Evolutionary conservation across 2,888 invertebrate genomes (phyloP), one percentile per base, ranked within the genome.

Genomic region (Hartigia nigra): DNA sequence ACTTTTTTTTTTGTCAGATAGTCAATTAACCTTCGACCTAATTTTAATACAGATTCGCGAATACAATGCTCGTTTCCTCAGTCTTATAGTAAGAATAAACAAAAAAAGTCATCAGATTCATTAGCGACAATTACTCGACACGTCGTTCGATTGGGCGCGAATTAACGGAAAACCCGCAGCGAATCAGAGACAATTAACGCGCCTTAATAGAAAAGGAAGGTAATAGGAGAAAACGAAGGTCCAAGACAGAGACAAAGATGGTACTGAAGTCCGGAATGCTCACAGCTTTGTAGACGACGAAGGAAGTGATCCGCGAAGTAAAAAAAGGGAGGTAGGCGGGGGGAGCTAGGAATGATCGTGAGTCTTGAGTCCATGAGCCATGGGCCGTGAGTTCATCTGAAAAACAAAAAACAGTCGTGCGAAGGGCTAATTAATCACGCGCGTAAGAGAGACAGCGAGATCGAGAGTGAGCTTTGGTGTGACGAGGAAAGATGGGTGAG

Each of bases 371-470:
- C 74, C 75, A 31, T 75, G 35, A 78, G 74, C 35, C 34, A 35
- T n/a, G 69, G 12, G 36, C 35, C 70, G 72, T 74, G 12, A 35
- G 74, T 75, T 39, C 5, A 23, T 55, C 5, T 14, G 23, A 31
- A 74, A 74, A 69, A 35, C 39, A 77, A 82, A 83, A 78, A 83
- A 76, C 81, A 81, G 81, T 81, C 82, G 82, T 83, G 82, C 82
- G 80, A 77, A 84, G 84, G 81, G 81, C 83, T 84, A 83, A 89
- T 88, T 87, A 88, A 88, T 88, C 87, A 88, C 83, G 84, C 81
- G 82, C 84, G 84, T 87, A 87, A 85, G 85, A 83, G 78, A 34
- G 83, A 70, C 4, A n/a, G 70, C n/a, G 70, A 12, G 70, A 12
- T 36, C 36, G 36, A 1, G 36, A 12, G 12, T 12, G 3, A 37